These are phyloP conservation scores for Motacilla alba DNA, from an alignment of 2,113 vertebrate genomes.

Conservation along the genomic window DNA sequence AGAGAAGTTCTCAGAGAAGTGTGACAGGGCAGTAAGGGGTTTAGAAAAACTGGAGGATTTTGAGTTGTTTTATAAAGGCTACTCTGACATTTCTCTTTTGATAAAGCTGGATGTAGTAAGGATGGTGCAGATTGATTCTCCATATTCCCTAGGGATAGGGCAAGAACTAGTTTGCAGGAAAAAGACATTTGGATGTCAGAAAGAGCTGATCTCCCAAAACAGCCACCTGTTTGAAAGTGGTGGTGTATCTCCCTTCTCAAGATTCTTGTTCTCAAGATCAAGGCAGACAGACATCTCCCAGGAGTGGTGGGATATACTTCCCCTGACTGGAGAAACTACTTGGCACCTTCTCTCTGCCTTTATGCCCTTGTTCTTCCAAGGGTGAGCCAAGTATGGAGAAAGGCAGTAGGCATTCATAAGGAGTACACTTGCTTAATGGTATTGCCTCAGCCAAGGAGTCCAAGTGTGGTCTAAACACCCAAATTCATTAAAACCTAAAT, in stretches of 20 bases:
- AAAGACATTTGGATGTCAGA: neutral
- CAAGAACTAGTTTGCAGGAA: neutral
- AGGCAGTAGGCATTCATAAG: neutral
- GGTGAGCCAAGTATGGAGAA: neutral
- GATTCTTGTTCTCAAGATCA: neutral
- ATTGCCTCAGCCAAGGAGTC: neutral
- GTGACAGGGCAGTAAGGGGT: neutral
- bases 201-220: neutral
- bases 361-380: neutral
- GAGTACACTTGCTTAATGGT: neutral
- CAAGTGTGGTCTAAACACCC: neutral
- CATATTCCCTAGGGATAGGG: neutral
- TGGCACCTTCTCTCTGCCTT: neutral
- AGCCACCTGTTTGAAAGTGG: neutral
- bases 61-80: neutral
- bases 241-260: neutral
- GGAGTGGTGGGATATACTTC: neutral
- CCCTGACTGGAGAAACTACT: neutral
- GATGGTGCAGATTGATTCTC: neutral
- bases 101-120: neutral
- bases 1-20: neutral
- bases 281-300: neutral
- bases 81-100: neutral
- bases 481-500: neutral
- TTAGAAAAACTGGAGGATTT: neutral